Evolutionary conservation across 2,113 vertebrate species (phyloP), one percentile per base, ranked within the genome.

Genomic region (Scartelaos histophorus): DNA sequence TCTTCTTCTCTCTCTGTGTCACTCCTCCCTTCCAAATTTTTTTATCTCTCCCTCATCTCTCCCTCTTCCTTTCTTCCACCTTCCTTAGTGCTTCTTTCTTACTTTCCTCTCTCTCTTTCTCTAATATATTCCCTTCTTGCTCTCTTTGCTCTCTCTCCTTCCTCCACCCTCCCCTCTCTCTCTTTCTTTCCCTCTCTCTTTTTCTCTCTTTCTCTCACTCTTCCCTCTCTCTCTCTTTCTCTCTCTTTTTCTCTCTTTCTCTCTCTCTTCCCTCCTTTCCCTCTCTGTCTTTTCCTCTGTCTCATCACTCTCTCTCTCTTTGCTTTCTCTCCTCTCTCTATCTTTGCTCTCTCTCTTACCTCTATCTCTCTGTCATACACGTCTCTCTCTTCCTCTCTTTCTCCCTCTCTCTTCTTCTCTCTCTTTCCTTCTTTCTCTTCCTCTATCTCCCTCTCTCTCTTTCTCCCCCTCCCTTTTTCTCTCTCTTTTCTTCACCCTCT

Each of bases 121-220:
- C 51, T n/a, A 2, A 3, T n/a, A 1, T n/a, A 3, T 72, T 62
- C 64, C 73, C 81, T 81, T 76, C 62, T 12, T 9, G 54, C 53
- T 16, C 15, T 29, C 29, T 35, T 16, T 7, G 2, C 25, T n/a
- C 24, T 6, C 13, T 11, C 13, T 9, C 24, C n/a, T n/a, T n/a
- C n/a, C n/a, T n/a, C n/a, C n/a, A 5, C 15, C 35, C 22, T 19
- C 57, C 1, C n/a, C 13, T 9, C 5, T 11, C 7, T 11, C 15
- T 24, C 15, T 5, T 25, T 53, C 21, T 25, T 45, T 12, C 0
- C 61, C 47, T 3, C 65, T 13, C n/a, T 13, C 5, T 22, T 19
- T 29, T 21, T 1, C 22, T 1, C 13, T 57, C 35, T 13, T 25
- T 45, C 21, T 29, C 24, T 60, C n/a, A n/a, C 56, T 13, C 45